A percentile compares a stretch with the other conserved stretches of the same genome.
Conservation (phyloP, 2,113 vertebrate species). For the Xiphias gladius region DNA sequence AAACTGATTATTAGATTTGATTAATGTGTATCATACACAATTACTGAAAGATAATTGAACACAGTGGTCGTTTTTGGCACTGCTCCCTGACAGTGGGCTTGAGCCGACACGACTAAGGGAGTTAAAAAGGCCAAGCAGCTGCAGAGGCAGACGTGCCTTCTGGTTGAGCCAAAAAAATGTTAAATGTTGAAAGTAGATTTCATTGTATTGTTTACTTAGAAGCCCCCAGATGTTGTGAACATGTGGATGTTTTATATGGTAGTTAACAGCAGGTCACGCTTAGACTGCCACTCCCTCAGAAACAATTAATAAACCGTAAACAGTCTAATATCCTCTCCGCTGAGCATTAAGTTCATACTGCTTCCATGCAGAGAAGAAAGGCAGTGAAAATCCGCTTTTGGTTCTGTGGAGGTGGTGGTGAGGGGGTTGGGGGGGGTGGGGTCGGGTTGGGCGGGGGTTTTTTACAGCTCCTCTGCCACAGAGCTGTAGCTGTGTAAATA, state of each 20-base stretch:
- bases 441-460: neutral
- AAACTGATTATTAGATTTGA: conserved; percentile 80
- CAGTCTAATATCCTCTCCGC: conserved; percentile 73
- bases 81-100: conserved; percentile 72
- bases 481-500: conserved; percentile 59
- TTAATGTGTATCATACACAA: conserved; percentile 78
- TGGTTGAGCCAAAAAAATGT: conserved; percentile 55
- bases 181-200: conserved; percentile 66
- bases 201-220: conserved; percentile 77
- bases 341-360: conserved; percentile 66
- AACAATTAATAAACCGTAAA: conserved; percentile 83
- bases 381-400: conserved; percentile 57
- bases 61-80: conserved; percentile 79
- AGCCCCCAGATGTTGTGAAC: conserved; percentile 78
- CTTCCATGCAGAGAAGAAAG: conserved; percentile 71
- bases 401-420: conserved; percentile 17
- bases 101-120: conserved; percentile 72
- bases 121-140: conserved; percentile 79
- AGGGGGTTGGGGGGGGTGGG: neutral
- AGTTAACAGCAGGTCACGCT: conserved; percentile 76
- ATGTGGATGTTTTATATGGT: conserved; percentile 81
- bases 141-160: conserved; percentile 70
- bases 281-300: conserved; percentile 77
- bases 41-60: conserved; percentile 80
- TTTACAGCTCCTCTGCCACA: conserved; percentile 58